Conservation (phyloP, 2,113 vertebrate genomes). For the Microcebus jonahi region DNA sequence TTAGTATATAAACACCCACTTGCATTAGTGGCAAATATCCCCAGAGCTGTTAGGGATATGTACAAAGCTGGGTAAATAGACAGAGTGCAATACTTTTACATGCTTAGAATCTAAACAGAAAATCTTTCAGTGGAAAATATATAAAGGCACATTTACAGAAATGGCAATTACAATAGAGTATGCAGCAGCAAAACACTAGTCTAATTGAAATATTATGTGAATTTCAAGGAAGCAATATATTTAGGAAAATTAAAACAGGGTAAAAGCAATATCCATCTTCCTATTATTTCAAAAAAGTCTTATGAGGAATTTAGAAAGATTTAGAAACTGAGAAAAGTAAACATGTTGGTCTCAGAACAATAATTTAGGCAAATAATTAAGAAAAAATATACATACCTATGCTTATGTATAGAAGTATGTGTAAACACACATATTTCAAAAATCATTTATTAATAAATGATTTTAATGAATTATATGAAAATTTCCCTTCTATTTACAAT, state of each 20-base stretch:
- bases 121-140: background rate
- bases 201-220: constrained; percentile 19
- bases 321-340: background rate
- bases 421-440: background rate
- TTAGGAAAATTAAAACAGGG: background rate
- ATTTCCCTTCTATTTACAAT: background rate
- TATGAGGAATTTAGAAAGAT: background rate
- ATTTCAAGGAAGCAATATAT: background rate
- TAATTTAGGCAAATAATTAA: background rate
- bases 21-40: constrained; percentile 44
- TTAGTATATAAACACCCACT: constrained; percentile 36
- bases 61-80: constrained; percentile 53
- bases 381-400: background rate
- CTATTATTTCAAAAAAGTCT: background rate
- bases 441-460: background rate
- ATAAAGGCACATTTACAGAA: background rate
- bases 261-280: background rate
- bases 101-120: constrained; percentile 3
- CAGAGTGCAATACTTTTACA: background rate
- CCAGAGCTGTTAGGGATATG: background rate
- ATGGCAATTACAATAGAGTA: background rate
- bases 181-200: background rate
- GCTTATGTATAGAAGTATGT: too few species aligned
- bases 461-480: background rate
- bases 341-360: background rate